These are phyloP conservation scores for Drosophila parabipectinata DNA, from an alignment of 1,140 invertebrate genomes.

Conservation along the genomic window DNA sequence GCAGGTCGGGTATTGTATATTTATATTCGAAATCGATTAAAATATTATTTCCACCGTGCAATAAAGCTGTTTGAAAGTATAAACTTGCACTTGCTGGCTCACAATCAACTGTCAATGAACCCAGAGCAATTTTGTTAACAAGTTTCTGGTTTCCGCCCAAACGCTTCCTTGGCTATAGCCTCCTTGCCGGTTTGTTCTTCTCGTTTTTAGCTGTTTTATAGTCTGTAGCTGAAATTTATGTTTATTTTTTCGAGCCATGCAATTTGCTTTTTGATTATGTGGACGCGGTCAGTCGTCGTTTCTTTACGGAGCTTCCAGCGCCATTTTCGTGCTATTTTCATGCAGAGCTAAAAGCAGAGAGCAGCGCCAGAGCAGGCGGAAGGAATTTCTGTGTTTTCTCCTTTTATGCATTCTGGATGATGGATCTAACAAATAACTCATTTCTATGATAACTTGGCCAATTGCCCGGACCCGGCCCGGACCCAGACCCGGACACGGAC, in stretches of 20 bases:
- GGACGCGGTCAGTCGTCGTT: conserved; percentile 40
- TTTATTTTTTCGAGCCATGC: conserved; percentile 55
- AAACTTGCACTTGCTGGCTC: conserved; percentile 33
- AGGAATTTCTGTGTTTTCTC: conserved; percentile 20
- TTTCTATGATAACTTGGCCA: conserved; percentile 69
- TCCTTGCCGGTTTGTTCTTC: conserved; percentile 19
- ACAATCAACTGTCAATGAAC: conserved; percentile 61
- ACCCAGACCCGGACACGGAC: not conserved
- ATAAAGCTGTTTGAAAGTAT: not conserved
- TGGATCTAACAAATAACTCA: conserved; percentile 61
- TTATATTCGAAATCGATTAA: not conserved
- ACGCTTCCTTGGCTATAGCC: conserved; percentile 12
- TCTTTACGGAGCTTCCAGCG: conserved; percentile 4
- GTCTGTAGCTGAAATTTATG: conserved; percentile 46
- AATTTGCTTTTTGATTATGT: conserved; percentile 55
- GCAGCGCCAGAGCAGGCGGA: conserved; percentile 2
- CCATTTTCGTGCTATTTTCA: conserved; percentile 5
- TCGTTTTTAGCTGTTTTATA: conserved; percentile 43
- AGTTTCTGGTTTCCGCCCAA: conserved; percentile 46
- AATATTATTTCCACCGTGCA: conserved; percentile 6
- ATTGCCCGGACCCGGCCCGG: conserved; percentile 27
- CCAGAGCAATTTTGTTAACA: conserved; percentile 49
- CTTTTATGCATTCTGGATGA: conserved; percentile 55
- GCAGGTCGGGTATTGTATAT: not conserved
- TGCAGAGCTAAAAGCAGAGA: not conserved